A percentile compares a stretch with the other conserved stretches of the same genome.
Evolutionary conservation across 2,888 invertebrate genomes (phyloP).

Genomic region (Pharmacophagus antenor): DNA sequence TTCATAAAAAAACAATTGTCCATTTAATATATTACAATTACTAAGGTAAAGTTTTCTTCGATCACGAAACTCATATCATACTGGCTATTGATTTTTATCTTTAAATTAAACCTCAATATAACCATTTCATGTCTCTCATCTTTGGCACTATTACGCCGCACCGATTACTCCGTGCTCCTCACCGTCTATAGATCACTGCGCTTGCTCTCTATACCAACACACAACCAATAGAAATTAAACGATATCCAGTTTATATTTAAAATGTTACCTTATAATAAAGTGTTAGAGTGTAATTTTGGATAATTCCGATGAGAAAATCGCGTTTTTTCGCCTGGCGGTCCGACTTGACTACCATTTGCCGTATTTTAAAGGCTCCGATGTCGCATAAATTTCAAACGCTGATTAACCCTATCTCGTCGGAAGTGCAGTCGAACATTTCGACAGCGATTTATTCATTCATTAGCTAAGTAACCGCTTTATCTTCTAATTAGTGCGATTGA

Average conservation of each 20-base stretch:
- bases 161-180: slow-evolving; percentile 54
- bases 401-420: slow-evolving; percentile 70
- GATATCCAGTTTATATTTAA: slow-evolving; percentile 33
- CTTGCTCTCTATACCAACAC: slow-evolving; percentile 66
- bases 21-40: neutral
- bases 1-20: no score
- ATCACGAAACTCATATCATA: no score
- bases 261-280: slow-evolving; percentile 35
- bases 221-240: slow-evolving; percentile 63
- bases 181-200: slow-evolving; percentile 70
- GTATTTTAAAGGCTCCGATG: slow-evolving; percentile 55
- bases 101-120: no score
- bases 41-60: neutral
- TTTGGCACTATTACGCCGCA: slow-evolving; percentile 53
- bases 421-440: slow-evolving; percentile 48
- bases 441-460: slow-evolving; percentile 74
- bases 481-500: slow-evolving; percentile 63
- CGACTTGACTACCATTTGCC: slow-evolving; percentile 52
- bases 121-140: slow-evolving; percentile 41
- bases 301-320: slow-evolving; percentile 38
- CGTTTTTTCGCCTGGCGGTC: slow-evolving; percentile 44
- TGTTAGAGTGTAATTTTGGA: slow-evolving; percentile 36
- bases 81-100: no score
- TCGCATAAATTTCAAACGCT: slow-evolving; percentile 61
- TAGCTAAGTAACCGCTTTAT: slow-evolving; percentile 64